A percentile compares a stretch with the other conserved stretches of the same genome.
phyloP scores from a whole-genome alignment of 2,113 vertebrate genomes.

The Pseudopodoces humilis region DNA sequence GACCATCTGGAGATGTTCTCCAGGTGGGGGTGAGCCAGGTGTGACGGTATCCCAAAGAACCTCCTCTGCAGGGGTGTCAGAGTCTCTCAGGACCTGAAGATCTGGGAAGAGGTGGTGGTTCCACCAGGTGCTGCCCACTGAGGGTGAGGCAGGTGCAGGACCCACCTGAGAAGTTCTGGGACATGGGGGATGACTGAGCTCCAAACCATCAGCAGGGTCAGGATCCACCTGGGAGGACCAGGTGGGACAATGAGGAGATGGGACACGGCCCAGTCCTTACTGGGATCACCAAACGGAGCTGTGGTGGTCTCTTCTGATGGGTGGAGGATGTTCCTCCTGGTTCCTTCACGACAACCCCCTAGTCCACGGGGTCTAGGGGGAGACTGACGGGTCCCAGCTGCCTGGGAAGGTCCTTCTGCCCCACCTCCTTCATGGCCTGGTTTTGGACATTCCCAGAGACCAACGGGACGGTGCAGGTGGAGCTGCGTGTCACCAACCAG shows the following conservation, averaged over 20 bases:
- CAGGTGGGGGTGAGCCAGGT: too few species aligned
- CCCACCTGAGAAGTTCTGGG: not conserved
- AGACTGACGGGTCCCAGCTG: not conserved
- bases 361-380: not conserved
- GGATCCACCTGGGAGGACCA: not conserved
- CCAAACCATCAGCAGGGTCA: not conserved
- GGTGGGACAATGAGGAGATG: not conserved
- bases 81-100: not conserved
- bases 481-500: conserved; percentile 1
- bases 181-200: accelerated
- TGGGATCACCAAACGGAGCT: not conserved
- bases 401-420: too few species aligned
- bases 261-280: not conserved
- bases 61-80: accelerated
- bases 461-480: not conserved
- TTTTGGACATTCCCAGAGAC: not conserved
- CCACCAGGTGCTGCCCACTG: too few species aligned
- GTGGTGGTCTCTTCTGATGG: accelerated
- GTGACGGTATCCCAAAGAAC: accelerated
- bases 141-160: not conserved
- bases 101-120: not conserved
- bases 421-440: too few species aligned
- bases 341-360: not conserved
- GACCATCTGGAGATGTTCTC: not conserved
- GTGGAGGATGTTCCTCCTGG: not conserved